Evolutionary conservation across 2,113 vertebrate genomes (phyloP).

Genomic region (Callospermophilus lateralis): DNA sequence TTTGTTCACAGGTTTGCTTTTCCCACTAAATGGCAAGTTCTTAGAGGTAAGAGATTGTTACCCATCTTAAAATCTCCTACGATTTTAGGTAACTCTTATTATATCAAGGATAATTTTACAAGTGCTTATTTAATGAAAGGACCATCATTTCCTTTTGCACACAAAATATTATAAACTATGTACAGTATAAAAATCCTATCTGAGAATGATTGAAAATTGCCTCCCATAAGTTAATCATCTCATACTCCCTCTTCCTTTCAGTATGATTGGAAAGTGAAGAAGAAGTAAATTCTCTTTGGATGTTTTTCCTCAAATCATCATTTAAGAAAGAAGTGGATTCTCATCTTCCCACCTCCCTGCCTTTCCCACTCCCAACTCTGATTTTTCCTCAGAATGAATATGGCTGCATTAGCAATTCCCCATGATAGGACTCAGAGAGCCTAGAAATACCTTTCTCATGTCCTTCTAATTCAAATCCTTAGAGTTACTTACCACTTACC

Average conservation of each 20-base stretch:
- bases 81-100: not conserved
- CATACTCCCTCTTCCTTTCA: not conserved
- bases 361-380: not conserved
- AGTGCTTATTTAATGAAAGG: not conserved
- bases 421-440: conserved; percentile 69
- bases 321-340: not conserved
- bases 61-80: conserved; percentile 25
- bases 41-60: conserved; percentile 11
- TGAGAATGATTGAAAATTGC: not conserved
- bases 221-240: not conserved
- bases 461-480: conserved; percentile 40
- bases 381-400: conserved; percentile 73
- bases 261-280: conserved; percentile 20
- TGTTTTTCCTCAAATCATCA: not conserved
- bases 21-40: not conserved
- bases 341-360: not conserved
- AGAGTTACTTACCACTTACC: not conserved
- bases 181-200: not conserved
- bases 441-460: conserved; percentile 8
- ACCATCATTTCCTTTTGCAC: not conserved
- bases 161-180: not conserved
- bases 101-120: not conserved
- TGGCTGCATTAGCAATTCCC: conserved; percentile 62
- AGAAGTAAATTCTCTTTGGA: not conserved
- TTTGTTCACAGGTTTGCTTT: not conserved